Evolutionary conservation across 2,888 invertebrate genomes (phyloP).

Genomic region (Belgica antarctica): DNA sequence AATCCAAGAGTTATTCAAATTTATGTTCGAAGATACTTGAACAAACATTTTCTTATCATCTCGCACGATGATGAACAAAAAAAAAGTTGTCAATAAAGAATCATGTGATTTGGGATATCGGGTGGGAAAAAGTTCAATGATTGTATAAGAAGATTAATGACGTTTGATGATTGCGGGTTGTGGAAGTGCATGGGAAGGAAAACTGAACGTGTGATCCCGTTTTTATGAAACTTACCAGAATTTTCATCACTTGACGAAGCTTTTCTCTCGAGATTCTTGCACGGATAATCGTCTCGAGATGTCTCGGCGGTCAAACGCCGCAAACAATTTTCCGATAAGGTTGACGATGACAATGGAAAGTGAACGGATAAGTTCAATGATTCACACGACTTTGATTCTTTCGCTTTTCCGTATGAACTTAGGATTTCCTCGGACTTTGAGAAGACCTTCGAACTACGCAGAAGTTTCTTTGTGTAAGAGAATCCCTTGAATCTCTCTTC

Average conservation of each 20-base stretch:
- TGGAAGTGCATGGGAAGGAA: conserved; percentile 5
- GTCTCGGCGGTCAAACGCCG: conserved; percentile 45
- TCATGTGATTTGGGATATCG: conserved; percentile 2
- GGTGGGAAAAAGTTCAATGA: conserved; percentile 10
- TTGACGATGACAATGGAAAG: conserved; percentile 10
- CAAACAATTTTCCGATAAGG: conserved; percentile 47
- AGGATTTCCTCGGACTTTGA: conserved; percentile 43
- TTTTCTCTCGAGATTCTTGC: not conserved
- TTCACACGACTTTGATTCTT: not conserved
- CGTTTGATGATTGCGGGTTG: not conserved
- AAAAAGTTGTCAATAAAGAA: conserved; percentile 20
- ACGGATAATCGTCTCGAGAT: not conserved
- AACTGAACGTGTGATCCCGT: not conserved
- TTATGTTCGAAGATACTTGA: conserved; percentile 5
- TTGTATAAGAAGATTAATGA: not conserved
- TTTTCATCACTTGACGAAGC: conserved; percentile 16
- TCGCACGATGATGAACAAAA: not conserved
- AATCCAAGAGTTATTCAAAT: conserved; percentile 9
- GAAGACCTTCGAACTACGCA: conserved; percentile 41
- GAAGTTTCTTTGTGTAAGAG: conserved; percentile 45
- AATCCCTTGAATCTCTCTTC: conserved; percentile 55
- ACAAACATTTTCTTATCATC: not conserved
- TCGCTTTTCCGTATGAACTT: conserved; percentile 28
- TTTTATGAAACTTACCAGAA: conserved; percentile 23
- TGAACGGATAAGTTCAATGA: conserved; percentile 28